A percentile compares a stretch with the other conserved stretches of the same genome.
Conservation (phyloP, 1,140 invertebrate species). For the Pinna nobilis region DNA sequence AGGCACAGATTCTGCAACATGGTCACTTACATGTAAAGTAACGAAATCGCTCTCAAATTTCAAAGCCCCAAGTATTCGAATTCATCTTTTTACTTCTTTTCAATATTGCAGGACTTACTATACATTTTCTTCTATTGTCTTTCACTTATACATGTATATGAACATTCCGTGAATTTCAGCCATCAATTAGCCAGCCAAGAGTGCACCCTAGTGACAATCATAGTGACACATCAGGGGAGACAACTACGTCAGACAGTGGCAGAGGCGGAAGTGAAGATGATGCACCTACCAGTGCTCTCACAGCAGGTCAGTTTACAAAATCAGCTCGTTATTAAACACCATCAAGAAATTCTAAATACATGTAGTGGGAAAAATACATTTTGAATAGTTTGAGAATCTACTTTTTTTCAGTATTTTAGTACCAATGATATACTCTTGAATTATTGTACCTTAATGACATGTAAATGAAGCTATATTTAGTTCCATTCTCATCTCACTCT, state of each 20-base stretch:
- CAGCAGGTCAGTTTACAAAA: background rate
- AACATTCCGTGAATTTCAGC: conserved; percentile 3
- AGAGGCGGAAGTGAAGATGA: conserved; percentile 52
- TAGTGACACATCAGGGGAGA: conserved; percentile 54
- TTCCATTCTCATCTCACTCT: too few relatives aligned
- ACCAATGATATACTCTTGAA: too few relatives aligned
- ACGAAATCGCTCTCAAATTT: background rate
- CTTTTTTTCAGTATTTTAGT: too few relatives aligned
- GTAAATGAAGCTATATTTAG: too few relatives aligned
- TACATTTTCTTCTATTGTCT: background rate
- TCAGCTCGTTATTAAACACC: too few relatives aligned
- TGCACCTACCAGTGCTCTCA: conserved; percentile 27
- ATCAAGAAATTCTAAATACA: too few relatives aligned
- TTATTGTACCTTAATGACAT: too few relatives aligned
- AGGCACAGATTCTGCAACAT: background rate
- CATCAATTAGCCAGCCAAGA: conserved; percentile 18
- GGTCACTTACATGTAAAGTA: background rate
- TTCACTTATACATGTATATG: background rate
- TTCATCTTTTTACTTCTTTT: background rate
- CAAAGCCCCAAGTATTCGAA: background rate
- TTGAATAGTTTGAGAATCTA: too few relatives aligned
- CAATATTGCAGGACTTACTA: background rate
- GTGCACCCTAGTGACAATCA: conserved; percentile 44
- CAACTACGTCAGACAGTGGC: conserved; percentile 49
- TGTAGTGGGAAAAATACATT: too few relatives aligned